Base-by-base conservation (phyloP, 2,113 vertebrate species). In the Elaphurus davidianus region DNA sequence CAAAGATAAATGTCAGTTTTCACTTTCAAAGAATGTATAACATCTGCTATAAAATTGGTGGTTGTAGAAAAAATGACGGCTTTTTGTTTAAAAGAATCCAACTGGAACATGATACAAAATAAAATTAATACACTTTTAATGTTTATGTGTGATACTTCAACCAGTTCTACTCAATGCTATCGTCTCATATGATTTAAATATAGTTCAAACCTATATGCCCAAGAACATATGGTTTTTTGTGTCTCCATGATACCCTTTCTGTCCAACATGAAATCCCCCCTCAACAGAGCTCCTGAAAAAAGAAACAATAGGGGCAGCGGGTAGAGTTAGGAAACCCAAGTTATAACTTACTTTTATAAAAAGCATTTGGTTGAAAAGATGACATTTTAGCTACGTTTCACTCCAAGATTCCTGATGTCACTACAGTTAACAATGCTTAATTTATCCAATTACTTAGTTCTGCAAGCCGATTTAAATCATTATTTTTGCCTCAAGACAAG, bases 31-130 rank as follows among this genome's bases (percentile, higher is more conserved):
- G 55, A 62, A 83, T 30, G 16, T 23, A 3, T 0, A 54, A 62
- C 25, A 54, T 79, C 50, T 94, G 28, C 33, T 83, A 6, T 43
- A 50, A 21, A n/a, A 87, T 88, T 30, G 33, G 6, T 13, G 23
- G 17, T 2, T 91, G 7, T 67, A 82, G 55, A 87, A 83, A 40
- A 93, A 91, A 85, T 25, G 27, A 30, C 45, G 19, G 28, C 25
- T 87, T 84, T 88, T 47, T 43, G 50, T 59, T 97, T 90, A 87
- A 71, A 33, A 91, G 91, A 95, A 67, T 95, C 47, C 30, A 91
- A 91, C 5, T 17, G 85, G 67, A 90, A 4, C 45, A 84, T 62
- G 76, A 86, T 27, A 15, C 28, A 91, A 87, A 81, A 55, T 83
- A 95, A 96, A 97, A 74, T 57, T 67, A 74, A 76, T 71, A 21